Base-by-base conservation (phyloP, 2,888 invertebrate genomes). In the Odontocerum albicorne region DNA sequence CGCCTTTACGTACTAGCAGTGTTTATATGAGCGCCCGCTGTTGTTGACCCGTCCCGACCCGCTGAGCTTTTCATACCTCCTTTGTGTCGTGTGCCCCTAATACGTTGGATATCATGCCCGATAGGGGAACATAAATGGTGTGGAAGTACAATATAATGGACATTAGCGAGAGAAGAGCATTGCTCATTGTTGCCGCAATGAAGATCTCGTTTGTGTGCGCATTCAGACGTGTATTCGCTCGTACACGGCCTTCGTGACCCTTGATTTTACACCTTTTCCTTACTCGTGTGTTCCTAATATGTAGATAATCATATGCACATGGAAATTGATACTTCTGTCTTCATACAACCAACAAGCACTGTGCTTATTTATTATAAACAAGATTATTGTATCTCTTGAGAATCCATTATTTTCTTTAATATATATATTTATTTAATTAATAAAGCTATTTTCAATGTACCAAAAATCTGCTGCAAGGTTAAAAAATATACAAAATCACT, bases 291-390 rank as follows among this genome's bases (percentile, higher is more conserved):
- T 46, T 57, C 56, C 56, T 47, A 47, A 56, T 56, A 51, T 21
- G 56, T 19, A 43, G 47, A 56, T 56, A 52, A 56, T 56, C 38
- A 51, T 56, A 56, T 56, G 55, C 51, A 22, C 40, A 40, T 38
- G 39, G n/a, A n/a, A n/a, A n/a, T n/a, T 22, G 12, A 10, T 17
- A 15, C 21, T 22, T 16, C 15, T 27, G 27, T 42, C 16, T 42
- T 13, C 16, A 15, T n/a, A 10, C 7, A 35, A 12, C 10, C 10
- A 40, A 39, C 31, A 49, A 47, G 54, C 54, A 43, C 8, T 27
- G 13, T 33, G 33, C 13, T 33, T 33, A 10, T 33, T 33, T 40
- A 20, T 42, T 39, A 21, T 42, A 55, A 55, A 46, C 35, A 4
- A 15, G 16, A 43, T 46, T 33, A 51, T 51, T 51, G 44, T 51